Percentiles rank a stretch among this genome's conserved stretches.
phyloP scores from a whole-genome alignment of 1,140 invertebrate genomes.

The Wiebesia pumilae region DNA sequence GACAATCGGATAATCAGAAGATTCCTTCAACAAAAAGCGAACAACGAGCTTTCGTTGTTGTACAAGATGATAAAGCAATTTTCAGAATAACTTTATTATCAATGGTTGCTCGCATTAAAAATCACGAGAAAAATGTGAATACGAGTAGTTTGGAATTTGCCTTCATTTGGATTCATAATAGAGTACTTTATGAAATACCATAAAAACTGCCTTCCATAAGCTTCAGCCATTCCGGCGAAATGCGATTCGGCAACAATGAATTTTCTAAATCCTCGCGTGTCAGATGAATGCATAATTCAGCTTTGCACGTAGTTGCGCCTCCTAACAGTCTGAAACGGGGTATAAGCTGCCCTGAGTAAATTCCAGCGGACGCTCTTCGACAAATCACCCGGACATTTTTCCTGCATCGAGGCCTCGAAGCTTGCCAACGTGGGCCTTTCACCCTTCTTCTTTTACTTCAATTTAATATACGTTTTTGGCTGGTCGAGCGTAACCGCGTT shows the following conservation, averaged over 20 bases:
- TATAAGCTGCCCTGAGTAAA: neutral
- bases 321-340: neutral
- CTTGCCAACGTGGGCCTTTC: neutral
- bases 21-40: too few relatives aligned
- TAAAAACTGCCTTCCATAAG: neutral
- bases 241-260: neutral
- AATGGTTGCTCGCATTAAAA: neutral
- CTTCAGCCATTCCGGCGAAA: neutral
- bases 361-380: neutral
- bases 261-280: neutral
- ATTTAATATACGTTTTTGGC: neutral
- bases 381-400: neutral
- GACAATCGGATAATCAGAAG: too few relatives aligned
- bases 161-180: neutral
- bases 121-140: neutral
- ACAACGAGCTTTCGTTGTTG: too few relatives aligned
- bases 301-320: neutral
- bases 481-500: neutral
- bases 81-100: too few relatives aligned
- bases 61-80: too few relatives aligned
- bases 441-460: neutral
- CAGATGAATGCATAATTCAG: conserved; percentile 11
- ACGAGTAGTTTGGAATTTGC: neutral
- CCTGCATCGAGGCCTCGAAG: neutral
- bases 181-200: too few relatives aligned